phyloP scores from a whole-genome alignment of 1,140 invertebrate species.

The Drosophila kepulauana region DNA sequence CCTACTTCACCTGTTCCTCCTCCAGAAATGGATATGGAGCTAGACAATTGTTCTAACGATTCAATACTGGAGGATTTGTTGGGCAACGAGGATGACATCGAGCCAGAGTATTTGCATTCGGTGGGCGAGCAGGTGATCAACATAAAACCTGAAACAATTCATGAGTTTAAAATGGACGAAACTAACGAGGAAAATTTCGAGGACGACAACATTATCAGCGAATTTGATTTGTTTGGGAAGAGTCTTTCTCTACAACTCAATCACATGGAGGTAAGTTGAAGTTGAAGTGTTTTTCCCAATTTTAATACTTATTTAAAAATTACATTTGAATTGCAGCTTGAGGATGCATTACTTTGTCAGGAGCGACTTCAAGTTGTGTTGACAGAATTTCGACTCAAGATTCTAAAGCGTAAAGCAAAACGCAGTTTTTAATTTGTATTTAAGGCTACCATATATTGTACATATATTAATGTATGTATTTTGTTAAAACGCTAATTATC shows the following conservation, averaged over 20 bases:
- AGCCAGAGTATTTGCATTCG: constrained; percentile 31
- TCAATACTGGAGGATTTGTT: constrained; percentile 69
- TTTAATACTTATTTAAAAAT: not conserved
- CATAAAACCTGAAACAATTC: constrained; percentile 4
- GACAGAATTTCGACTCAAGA: constrained; percentile 63
- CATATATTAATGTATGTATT: constrained; percentile 1
- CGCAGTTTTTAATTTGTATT: constrained; percentile 41
- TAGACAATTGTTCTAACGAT: constrained; percentile 51
- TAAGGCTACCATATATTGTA: constrained; percentile 32
- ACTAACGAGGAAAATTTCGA: constrained; percentile 33
- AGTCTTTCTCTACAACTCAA: constrained; percentile 65
- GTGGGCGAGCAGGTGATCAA: constrained; percentile 17
- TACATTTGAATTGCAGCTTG: constrained; percentile 36
- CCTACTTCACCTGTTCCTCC: not conserved
- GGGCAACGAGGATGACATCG: constrained; percentile 54
- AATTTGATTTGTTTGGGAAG: constrained; percentile 71
- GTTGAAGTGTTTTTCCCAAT: not conserved
- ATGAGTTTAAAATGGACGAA: constrained; percentile 24
- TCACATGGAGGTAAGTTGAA: constrained; percentile 55
- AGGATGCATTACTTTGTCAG: constrained; percentile 67
- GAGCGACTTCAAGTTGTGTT: constrained; percentile 67
- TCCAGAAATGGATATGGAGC: constrained; percentile 26
- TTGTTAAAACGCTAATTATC: not conserved
- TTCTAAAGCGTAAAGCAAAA: constrained; percentile 55
- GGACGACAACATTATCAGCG: constrained; percentile 58